These are phyloP conservation scores for Pseudococcus jackbeardsleyi DNA, from an alignment of 2,888 invertebrate genomes.

Conservation along the genomic window DNA sequence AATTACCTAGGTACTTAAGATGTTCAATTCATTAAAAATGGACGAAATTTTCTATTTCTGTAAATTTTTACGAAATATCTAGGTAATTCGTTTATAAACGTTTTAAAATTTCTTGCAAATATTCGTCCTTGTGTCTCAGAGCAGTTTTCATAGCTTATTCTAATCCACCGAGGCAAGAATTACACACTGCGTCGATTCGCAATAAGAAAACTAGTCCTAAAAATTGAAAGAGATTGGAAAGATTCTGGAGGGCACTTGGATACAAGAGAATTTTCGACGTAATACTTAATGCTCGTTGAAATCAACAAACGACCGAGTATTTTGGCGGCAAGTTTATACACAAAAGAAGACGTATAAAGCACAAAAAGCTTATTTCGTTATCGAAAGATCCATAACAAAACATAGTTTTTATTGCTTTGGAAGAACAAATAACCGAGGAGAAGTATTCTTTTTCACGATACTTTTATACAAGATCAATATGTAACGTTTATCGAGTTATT, in stretches of 20 bases:
- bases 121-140: too few species aligned
- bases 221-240: too few species aligned
- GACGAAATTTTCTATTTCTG: too few species aligned
- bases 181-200: too few species aligned
- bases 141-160: too few species aligned
- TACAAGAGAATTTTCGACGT: background rate
- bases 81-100: too few species aligned
- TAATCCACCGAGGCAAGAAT: too few species aligned
- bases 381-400: constrained; percentile 38
- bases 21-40: too few species aligned
- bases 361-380: constrained; percentile 34
- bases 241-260: background rate
- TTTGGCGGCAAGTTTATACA: constrained; percentile 14
- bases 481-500: constrained; percentile 50
- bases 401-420: constrained; percentile 22
- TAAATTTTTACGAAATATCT: too few species aligned
- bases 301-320: background rate
- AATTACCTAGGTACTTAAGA: too few species aligned
- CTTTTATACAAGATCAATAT: constrained; percentile 19
- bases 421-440: constrained; percentile 36
- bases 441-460: constrained; percentile 8
- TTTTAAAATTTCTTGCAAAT: too few species aligned
- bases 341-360: constrained; percentile 15
- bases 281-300: constrained; percentile 6
- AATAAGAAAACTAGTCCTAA: too few species aligned